Evolutionary conservation across 2,888 invertebrate genomes (phyloP).

Genomic region (Epinotia brunnichana): DNA sequence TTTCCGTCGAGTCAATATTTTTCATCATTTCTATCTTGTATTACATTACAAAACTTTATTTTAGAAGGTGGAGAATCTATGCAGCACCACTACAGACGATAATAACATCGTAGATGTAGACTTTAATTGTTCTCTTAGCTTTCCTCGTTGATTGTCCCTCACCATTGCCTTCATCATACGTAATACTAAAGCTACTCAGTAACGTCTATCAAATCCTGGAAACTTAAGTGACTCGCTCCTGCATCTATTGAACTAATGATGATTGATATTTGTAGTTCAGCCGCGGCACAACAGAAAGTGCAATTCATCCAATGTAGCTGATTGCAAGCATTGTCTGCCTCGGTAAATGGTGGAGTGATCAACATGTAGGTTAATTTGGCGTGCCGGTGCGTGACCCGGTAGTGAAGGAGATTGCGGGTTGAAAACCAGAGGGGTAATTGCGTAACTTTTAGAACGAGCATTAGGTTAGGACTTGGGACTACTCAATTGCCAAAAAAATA

Average conservation of each 20-base stretch:
- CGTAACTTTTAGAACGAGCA: too few relatives aligned
- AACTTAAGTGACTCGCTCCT: slow-evolving; percentile 23
- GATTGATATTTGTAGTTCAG: slow-evolving; percentile 42
- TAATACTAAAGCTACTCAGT: slow-evolving; percentile 6
- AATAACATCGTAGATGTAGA: too few relatives aligned
- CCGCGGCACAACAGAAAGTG: slow-evolving; percentile 18
- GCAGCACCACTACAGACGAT: too few relatives aligned
- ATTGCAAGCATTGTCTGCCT: slow-evolving; percentile 33
- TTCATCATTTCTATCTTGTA: too few relatives aligned
- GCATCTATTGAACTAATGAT: slow-evolving; percentile 34
- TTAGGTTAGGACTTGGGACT: too few relatives aligned
- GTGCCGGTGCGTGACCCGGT: slow-evolving; percentile 12
- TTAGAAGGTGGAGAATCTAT: too few relatives aligned
- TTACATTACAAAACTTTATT: too few relatives aligned
- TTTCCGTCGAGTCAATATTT: too few relatives aligned
- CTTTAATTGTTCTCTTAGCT: neutral
- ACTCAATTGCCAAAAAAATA: too few relatives aligned
- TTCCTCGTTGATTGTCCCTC: neutral
- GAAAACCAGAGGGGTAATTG: too few relatives aligned
- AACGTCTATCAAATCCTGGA: slow-evolving; percentile 32
- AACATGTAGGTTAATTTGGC: neutral
- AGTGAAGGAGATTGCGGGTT: neutral
- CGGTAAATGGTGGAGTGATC: neutral
- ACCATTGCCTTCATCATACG: neutral
- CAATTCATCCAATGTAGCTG: slow-evolving; percentile 38